phyloP scores from a whole-genome alignment of 2,113 vertebrate species.

The Tachysurus vachellii region DNA sequence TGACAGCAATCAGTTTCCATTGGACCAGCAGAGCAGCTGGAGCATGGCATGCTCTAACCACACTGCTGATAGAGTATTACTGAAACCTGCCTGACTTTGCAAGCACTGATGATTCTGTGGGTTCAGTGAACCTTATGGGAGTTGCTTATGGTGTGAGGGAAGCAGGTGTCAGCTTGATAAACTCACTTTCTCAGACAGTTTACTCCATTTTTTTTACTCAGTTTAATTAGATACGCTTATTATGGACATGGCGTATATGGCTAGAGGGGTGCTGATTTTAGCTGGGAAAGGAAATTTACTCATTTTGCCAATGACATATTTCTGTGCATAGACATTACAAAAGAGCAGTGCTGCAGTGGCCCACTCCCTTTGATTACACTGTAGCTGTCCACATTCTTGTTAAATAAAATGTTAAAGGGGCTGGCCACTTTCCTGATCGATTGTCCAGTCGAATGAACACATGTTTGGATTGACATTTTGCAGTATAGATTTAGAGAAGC shows the following conservation, averaged over 20 bases:
- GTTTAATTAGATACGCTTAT: slow-evolving; percentile 66
- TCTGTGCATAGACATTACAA: slow-evolving; percentile 2
- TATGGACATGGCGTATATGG: slow-evolving; percentile 61
- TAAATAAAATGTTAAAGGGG: neutral
- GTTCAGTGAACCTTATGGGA: slow-evolving; percentile 61
- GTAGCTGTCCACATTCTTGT: slow-evolving; percentile 9
- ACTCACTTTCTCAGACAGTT: slow-evolving; percentile 35
- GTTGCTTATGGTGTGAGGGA: slow-evolving; percentile 57
- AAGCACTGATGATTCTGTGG: slow-evolving; percentile 39
- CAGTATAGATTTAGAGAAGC: neutral
- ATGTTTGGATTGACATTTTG: slow-evolving; percentile 6
- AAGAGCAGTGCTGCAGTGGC: neutral
- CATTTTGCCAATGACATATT: slow-evolving; percentile 1
- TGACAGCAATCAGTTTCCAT: slow-evolving; percentile 74
- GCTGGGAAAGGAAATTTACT: slow-evolving; percentile 39
- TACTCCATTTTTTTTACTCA: slow-evolving; percentile 44
- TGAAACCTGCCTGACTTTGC: slow-evolving; percentile 32
- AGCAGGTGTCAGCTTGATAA: slow-evolving; percentile 52
- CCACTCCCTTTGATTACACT: slow-evolving; percentile 37
- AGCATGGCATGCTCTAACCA: slow-evolving; percentile 58
- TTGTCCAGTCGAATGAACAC: neutral
- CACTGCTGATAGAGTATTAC: slow-evolving; percentile 44
- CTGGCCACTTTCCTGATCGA: slow-evolving; percentile 9
- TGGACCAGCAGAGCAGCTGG: slow-evolving; percentile 66
- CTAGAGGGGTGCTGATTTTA: slow-evolving; percentile 50